Evolutionary conservation across 1,140 invertebrate species (phyloP).

Genomic region (Zaprionus gabonicus): DNA sequence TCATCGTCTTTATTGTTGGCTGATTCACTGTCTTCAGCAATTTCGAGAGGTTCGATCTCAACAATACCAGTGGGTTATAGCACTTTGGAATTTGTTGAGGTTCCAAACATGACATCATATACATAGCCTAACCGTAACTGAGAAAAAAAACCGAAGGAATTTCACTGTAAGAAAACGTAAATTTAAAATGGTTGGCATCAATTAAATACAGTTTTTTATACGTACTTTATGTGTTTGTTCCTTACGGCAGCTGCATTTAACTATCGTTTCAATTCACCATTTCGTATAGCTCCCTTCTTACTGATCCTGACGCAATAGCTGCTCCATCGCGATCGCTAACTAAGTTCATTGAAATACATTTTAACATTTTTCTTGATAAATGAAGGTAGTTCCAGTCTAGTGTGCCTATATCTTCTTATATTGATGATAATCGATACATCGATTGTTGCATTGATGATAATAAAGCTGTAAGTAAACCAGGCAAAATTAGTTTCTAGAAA

Average conservation of each 20-base stretch:
- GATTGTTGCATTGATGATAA: neutral
- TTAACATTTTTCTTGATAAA: no score
- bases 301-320: conserved; percentile 46
- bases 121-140: conserved; percentile 95
- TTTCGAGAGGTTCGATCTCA: conserved; percentile 67
- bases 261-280: conserved; percentile 85
- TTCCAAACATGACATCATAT: conserved; percentile 96
- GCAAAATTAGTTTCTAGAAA: neutral
- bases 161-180: conserved; percentile 88
- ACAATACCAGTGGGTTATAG: conserved; percentile 73
- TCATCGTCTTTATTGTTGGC: conserved; percentile 56
- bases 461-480: neutral
- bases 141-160: conserved; percentile 97
- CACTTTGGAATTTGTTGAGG: conserved; percentile 92
- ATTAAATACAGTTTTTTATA: conserved; percentile 34
- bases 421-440: neutral
- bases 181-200: neutral
- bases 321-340: conserved; percentile 24
- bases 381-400: neutral
- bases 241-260: conserved; percentile 92
- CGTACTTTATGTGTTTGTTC: conserved; percentile 97
- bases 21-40: conserved; percentile 47
- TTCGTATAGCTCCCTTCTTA: conserved; percentile 86
- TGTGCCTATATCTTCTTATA: neutral
- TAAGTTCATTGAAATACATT: no score